Conservation (phyloP, 2,113 vertebrate genomes). For the Heptranchias perlo region DNA sequence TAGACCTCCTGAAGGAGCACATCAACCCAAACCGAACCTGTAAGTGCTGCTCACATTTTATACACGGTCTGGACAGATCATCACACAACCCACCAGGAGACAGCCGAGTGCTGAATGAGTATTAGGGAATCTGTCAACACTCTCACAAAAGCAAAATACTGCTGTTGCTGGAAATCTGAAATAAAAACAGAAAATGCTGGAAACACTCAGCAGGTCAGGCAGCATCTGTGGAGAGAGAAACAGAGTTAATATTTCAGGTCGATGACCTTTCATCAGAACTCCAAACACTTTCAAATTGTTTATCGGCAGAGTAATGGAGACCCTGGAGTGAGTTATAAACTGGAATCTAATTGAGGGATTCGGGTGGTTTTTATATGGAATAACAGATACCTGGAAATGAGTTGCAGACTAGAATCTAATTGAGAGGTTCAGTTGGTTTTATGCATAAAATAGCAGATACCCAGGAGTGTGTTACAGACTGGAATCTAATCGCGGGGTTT, state of each 20-base stretch:
- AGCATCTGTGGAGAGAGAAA: no score
- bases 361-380: background rate
- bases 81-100: background rate
- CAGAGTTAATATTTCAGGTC: no score
- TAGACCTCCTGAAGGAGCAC: conserved; percentile 77
- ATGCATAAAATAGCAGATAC: background rate
- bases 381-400: background rate
- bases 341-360: background rate
- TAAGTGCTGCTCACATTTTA: conserved; percentile 52
- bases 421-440: background rate
- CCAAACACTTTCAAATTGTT: background rate
- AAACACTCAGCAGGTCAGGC: no score
- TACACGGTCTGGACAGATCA: background rate
- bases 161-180: no score
- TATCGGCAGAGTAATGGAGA: background rate
- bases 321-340: background rate
- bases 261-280: no score
- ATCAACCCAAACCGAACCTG: conserved; percentile 83
- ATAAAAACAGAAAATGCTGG: no score
- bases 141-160: no score
- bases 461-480: background rate
- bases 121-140: background rate
- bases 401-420: background rate
- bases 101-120: no score
- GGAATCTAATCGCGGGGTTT: background rate